phyloP scores from a whole-genome alignment of 1,140 invertebrate genomes.

The Apis cerana region DNA sequence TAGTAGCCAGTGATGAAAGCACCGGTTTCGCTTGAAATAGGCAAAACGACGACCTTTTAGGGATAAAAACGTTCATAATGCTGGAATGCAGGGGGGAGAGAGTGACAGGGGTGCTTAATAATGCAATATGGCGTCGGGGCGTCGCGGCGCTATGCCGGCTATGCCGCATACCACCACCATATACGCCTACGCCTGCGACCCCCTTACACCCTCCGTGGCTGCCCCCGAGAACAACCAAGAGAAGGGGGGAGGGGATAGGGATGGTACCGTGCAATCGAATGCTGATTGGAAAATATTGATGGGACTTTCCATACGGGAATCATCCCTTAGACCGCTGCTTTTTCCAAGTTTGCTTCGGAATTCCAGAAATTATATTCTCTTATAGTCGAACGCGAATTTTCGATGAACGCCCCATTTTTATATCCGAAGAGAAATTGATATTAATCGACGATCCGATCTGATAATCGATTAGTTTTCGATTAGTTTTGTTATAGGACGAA shows the following conservation, averaged over 20 bases:
- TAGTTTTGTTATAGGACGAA: background rate
- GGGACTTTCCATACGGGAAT: conserved; percentile 44
- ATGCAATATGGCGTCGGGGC: conserved; percentile 78
- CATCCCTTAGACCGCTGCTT: conserved; percentile 35
- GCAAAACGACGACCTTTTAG: conserved; percentile 65
- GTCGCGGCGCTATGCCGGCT: conserved; percentile 77
- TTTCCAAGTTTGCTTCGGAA: conserved; percentile 54
- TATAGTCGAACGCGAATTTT: conserved; percentile 28
- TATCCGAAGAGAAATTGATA: background rate
- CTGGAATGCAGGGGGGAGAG: conserved; percentile 75
- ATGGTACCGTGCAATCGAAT: conserved; percentile 72
- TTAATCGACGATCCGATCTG: conserved; percentile 35
- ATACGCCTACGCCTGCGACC: conserved; percentile 69
- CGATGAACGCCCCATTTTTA: conserved; percentile 1
- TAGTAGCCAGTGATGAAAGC: background rate
- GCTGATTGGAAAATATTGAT: conserved; percentile 80
- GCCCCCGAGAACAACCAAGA: conserved; percentile 11
- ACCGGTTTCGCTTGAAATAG: conserved; percentile 3
- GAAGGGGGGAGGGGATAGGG: conserved; percentile 1
- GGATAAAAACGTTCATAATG: conserved; percentile 80
- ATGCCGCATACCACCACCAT: conserved; percentile 78
- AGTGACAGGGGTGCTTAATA: conserved; percentile 75
- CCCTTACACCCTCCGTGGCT: conserved; percentile 49
- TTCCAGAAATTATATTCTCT: conserved; percentile 53
- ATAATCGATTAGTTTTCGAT: background rate